Evolutionary conservation across 30 jellyfish, hydroid and myxozoan species (phyloP).

Genomic region (Aurelia sp.): DNA sequence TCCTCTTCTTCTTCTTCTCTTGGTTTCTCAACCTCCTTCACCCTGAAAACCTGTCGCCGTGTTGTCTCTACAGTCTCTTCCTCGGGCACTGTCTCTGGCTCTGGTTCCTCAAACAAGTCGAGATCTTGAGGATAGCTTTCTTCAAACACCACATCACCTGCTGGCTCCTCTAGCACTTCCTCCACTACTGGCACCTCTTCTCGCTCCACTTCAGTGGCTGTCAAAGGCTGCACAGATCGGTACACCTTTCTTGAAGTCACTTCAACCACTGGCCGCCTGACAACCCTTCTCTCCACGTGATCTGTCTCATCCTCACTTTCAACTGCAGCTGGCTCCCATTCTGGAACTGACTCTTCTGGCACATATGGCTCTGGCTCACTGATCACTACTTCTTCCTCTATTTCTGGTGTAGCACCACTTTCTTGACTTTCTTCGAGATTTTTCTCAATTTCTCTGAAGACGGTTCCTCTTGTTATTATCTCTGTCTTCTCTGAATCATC

Average conservation of each 20-base stretch:
- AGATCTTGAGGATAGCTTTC: conserved; percentile 27
- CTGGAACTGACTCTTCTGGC: conserved; percentile 44
- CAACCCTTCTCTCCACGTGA: conserved; percentile 43
- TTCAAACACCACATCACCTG: conserved; percentile 32
- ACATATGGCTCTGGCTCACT: conserved; percentile 49
- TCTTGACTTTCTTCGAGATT: conserved; percentile 6
- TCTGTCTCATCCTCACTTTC: conserved; percentile 35
- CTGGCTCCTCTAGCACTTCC: conserved; percentile 75
- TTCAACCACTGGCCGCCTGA: conserved; percentile 44
- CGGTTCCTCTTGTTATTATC: conserved; percentile 1
- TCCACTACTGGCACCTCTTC: conserved; percentile 61
- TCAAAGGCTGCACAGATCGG: conserved; percentile 6
- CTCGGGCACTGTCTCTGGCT: conserved; percentile 27
- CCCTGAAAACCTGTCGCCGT: conserved; percentile 53
- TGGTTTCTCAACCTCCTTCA: background rate
- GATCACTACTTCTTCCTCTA: conserved; percentile 25
- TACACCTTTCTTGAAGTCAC: conserved; percentile 40
- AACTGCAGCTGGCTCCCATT: conserved; percentile 7
- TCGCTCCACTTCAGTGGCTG: conserved; percentile 29
- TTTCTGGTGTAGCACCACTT: background rate
- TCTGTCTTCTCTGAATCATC: background rate
- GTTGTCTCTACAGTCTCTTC: conserved; percentile 10
- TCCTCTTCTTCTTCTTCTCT: background rate
- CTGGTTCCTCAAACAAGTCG: conserved; percentile 52
- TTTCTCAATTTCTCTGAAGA: background rate